Evolutionary conservation across 2,888 invertebrate genomes (phyloP).

Genomic region (Brassicogethes aeneus): DNA sequence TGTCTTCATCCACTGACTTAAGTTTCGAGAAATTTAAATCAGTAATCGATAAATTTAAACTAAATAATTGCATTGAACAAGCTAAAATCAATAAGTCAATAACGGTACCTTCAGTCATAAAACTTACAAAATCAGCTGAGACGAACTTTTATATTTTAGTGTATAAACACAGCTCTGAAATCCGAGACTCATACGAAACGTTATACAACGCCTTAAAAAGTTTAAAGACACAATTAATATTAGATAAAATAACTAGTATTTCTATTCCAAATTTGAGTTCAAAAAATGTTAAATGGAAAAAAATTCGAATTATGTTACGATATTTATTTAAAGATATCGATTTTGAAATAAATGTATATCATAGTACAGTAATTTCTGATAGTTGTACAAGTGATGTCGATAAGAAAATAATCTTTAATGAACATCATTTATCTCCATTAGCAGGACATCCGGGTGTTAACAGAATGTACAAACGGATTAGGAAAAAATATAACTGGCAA

Average conservation of each 20-base stretch:
- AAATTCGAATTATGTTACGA: slow-evolving; percentile 7
- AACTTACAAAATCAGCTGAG: too few species aligned
- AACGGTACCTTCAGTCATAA: too few species aligned
- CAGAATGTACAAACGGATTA: slow-evolving; percentile 7
- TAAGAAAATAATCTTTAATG: slow-evolving; percentile 1
- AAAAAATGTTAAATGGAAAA: slow-evolving; percentile 6
- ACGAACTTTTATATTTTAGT: too few species aligned
- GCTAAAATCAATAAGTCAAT: too few species aligned
- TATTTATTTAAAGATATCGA: slow-evolving; percentile 6
- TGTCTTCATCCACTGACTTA: too few species aligned
- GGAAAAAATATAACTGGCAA: slow-evolving; percentile 6
- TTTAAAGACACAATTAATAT: background rate
- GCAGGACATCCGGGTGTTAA: slow-evolving; percentile 6
- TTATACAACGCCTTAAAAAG: background rate
- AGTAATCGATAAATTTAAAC: too few species aligned
- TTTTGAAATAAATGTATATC: slow-evolving; percentile 4
- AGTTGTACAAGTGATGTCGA: too few species aligned
- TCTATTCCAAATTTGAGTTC: background rate
- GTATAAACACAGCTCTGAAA: too few species aligned
- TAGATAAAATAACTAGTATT: background rate
- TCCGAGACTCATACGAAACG: background rate
- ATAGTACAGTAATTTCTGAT: too few species aligned
- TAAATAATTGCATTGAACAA: too few species aligned
- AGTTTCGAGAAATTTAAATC: too few species aligned
- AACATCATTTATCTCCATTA: slow-evolving; percentile 6